A percentile compares a stretch with the other conserved stretches of the same genome.
These are phyloP conservation scores for Cancer borealis DNA, from an alignment of 2,888 invertebrate genomes.

Conservation along the genomic window DNA sequence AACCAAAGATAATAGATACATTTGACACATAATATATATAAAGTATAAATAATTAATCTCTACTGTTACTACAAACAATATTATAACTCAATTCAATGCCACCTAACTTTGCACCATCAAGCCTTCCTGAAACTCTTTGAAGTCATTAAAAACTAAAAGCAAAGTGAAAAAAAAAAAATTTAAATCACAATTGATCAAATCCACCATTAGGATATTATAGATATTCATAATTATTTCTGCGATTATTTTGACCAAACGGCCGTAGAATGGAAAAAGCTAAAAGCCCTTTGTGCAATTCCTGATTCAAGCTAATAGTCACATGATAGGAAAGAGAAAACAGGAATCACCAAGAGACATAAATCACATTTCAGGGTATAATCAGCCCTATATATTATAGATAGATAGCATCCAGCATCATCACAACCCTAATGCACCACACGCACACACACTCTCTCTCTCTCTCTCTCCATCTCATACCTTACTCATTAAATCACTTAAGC, in stretches of 20 bases:
- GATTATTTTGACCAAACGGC: background rate
- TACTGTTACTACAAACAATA: background rate
- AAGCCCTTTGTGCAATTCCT: background rate
- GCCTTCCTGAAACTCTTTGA: background rate
- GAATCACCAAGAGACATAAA: background rate
- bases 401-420: background rate
- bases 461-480: background rate
- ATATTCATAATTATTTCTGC: background rate
- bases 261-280: background rate
- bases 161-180: background rate
- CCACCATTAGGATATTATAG: background rate
- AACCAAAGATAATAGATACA: background rate
- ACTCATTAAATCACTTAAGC: too few species aligned
- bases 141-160: background rate
- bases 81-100: background rate
- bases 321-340: background rate
- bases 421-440: background rate
- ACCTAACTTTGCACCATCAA: background rate
- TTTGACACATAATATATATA: background rate
- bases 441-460: background rate
- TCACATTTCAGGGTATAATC: background rate
- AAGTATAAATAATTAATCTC: background rate
- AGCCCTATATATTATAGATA: background rate
- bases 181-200: background rate
- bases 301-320: background rate